Percentiles rank a stretch among this genome's conserved stretches.
Evolutionary conservation across 2,113 vertebrate genomes (phyloP).

Genomic region (Abramis brama): DNA sequence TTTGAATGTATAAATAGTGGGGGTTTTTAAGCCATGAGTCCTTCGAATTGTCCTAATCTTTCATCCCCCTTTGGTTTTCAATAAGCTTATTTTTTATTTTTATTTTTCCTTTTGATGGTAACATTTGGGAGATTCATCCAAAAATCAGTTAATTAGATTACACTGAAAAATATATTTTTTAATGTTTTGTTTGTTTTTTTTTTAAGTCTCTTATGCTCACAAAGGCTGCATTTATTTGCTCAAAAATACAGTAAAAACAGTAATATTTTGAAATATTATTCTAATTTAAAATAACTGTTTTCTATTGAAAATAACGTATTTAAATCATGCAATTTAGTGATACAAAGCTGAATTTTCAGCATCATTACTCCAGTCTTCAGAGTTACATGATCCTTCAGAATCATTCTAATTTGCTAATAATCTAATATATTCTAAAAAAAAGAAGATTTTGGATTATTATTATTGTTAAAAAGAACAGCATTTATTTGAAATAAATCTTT

Average conservation of each 20-base stretch:
- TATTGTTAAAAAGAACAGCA: background rate
- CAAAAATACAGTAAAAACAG: background rate
- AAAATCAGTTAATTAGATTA: too few relatives aligned
- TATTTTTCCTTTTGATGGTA: too few relatives aligned
- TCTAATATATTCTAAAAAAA: too few relatives aligned
- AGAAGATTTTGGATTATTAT: too few relatives aligned
- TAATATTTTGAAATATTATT: background rate
- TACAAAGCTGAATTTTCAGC: background rate
- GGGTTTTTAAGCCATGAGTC: too few relatives aligned
- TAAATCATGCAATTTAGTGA: background rate
- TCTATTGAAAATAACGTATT: background rate
- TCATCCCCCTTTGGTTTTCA: too few relatives aligned
- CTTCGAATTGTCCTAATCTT: too few relatives aligned
- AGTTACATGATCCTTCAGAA: background rate
- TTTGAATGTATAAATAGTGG: too few relatives aligned
- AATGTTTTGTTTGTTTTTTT: too few relatives aligned
- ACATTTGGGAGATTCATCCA: too few relatives aligned
- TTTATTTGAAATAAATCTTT: background rate
- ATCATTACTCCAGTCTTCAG: background rate
- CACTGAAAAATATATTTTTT: too few relatives aligned
- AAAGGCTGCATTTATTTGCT: background rate
- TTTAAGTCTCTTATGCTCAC: background rate
- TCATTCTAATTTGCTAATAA: background rate
- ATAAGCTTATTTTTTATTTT: too few relatives aligned
- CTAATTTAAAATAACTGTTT: background rate